Evolutionary conservation across 2,888 invertebrate genomes (phyloP).

Genomic region (Malthinus flaveolus): DNA sequence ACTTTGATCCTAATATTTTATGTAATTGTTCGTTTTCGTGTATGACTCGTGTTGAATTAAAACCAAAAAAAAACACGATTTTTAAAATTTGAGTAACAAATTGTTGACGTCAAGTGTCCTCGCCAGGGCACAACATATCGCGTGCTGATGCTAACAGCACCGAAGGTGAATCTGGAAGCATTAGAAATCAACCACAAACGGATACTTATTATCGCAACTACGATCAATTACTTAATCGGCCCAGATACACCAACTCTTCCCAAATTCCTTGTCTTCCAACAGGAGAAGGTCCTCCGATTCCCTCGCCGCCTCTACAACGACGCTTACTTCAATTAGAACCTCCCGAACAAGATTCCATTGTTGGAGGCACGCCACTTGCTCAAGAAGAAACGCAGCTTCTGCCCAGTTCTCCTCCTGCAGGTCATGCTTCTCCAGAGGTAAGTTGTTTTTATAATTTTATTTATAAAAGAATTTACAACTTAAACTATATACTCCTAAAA

Average conservation of each 20-base stretch:
- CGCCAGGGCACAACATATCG: conserved; percentile 87
- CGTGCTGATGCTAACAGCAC: conserved; percentile 86
- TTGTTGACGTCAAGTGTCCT: conserved; percentile 43
- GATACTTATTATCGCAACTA: conserved; percentile 79
- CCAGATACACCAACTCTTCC: conserved; percentile 59
- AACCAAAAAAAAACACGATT: conserved; percentile 42
- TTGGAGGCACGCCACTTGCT: conserved; percentile 46
- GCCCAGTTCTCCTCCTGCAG: conserved; percentile 47
- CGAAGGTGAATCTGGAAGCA: conserved; percentile 63
- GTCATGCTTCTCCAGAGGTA: conserved; percentile 53
- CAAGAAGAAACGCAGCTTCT: conserved; percentile 53
- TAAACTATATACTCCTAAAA: too few species aligned
- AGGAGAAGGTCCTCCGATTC: conserved; percentile 48
- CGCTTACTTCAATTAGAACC: conserved; percentile 43
- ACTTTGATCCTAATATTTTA: conserved; percentile 14
- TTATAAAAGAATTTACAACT: too few species aligned
- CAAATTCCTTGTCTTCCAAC: conserved; percentile 56
- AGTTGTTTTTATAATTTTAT: conserved; percentile 36
- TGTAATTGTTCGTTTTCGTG: conserved; percentile 20
- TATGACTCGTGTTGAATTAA: conserved; percentile 38
- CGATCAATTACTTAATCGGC: conserved; percentile 65
- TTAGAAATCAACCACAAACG: conserved; percentile 70
- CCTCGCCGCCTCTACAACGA: conserved; percentile 47
- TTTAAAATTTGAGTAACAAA: conserved; percentile 40
- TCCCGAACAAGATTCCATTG: conserved; percentile 33